Conservation (phyloP, 2,797 vertebrate species). For the Microctenopoma steveboyesi region DNA sequence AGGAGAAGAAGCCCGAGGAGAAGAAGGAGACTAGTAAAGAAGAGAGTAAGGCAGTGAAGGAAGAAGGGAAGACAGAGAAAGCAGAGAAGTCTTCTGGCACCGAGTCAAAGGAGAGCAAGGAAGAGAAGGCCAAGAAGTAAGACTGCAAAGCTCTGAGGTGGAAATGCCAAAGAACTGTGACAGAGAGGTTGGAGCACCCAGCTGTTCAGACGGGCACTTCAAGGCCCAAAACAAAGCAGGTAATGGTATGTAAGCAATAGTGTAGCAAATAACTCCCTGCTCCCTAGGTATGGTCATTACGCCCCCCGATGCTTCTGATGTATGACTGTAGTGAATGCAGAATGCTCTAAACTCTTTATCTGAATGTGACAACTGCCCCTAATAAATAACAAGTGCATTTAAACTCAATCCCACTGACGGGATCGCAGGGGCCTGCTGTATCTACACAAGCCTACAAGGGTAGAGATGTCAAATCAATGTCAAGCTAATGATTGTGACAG, state of each 20-base stretch:
- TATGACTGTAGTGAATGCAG: constrained; percentile 85
- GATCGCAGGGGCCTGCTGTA: constrained; percentile 56
- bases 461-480: constrained; percentile 65
- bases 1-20: constrained; percentile 67
- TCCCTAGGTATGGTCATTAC: constrained; percentile 73
- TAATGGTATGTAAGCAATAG: constrained; percentile 81
- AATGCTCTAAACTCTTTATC: constrained; percentile 85
- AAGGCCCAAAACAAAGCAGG: constrained; percentile 67
- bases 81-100: constrained; percentile 86
- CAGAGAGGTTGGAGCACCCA: constrained; percentile 34
- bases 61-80: constrained; percentile 75
- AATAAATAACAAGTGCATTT: constrained; percentile 90
- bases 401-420: constrained; percentile 71
- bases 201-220: constrained; percentile 69
- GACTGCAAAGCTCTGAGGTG: constrained; percentile 25
- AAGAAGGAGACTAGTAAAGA: constrained; percentile 68
- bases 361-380: constrained; percentile 84
- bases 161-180: constrained; percentile 72
- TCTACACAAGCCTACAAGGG: constrained; percentile 68
- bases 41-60: constrained; percentile 61
- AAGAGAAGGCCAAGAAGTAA: constrained; percentile 84
- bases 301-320: constrained; percentile 81
- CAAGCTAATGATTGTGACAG: constrained; percentile 70
- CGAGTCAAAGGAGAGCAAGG: constrained; percentile 83
- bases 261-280: constrained; percentile 75